Conservation (phyloP, 2,797 vertebrate genomes). For the Notoglanidium macrostoma region DNA sequence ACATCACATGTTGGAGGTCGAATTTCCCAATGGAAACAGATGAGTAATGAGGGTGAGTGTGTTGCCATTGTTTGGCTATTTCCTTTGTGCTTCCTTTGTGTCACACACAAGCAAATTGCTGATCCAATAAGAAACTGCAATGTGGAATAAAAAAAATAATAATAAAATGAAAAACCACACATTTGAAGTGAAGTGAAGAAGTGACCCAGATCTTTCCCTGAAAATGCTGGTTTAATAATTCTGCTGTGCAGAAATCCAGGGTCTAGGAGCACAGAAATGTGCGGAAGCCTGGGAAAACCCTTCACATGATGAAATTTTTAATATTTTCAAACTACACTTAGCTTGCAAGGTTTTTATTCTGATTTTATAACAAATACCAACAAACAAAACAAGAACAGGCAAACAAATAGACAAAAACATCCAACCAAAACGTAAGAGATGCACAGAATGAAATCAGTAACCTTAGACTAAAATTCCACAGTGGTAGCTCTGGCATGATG, state of each 20-base stretch:
- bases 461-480: neutral
- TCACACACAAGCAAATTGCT: neutral
- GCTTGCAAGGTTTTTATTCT: neutral
- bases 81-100: neutral
- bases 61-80: slow-evolving; percentile 32
- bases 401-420: neutral
- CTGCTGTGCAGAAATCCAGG: too few species aligned
- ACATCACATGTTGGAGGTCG: neutral
- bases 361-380: neutral
- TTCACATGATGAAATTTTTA: neutral
- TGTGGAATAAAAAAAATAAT: neutral
- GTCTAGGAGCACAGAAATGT: too few species aligned
- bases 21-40: slow-evolving; percentile 12
- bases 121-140: neutral
- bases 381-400: neutral
- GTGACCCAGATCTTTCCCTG: neutral
- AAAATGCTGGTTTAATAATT: neutral
- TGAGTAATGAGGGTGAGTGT: slow-evolving; percentile 35
- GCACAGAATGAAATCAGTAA: neutral
- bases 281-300: too few species aligned
- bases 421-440: neutral
- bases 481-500: neutral
- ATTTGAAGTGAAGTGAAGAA: neutral
- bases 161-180: neutral
- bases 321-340: neutral